Percentiles rank a stretch among this genome's conserved stretches.
Evolutionary conservation across 2,113 vertebrate species (phyloP).

Genomic region (Orthonyx spaldingii): DNA sequence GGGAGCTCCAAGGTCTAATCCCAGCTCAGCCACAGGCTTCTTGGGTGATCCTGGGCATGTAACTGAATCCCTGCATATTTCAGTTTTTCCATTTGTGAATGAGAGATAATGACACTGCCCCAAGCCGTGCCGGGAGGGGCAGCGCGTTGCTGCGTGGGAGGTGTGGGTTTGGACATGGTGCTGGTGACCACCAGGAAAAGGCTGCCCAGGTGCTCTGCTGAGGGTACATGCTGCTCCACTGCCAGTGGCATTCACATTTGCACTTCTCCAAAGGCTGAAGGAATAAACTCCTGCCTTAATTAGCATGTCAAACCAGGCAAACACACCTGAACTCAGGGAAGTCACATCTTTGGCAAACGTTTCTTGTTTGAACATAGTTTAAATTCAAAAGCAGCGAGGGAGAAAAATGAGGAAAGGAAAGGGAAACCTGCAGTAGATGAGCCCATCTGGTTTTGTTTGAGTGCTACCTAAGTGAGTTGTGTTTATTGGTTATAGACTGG

Average conservation of each 20-base stretch:
- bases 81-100: slow-evolving; percentile 40
- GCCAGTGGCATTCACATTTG: not conserved
- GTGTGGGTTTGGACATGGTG: not conserved
- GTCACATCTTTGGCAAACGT: not conserved
- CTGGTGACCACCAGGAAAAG: not conserved
- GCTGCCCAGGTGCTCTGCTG: not conserved
- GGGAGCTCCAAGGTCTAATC: slow-evolving; percentile 44
- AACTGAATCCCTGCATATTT: slow-evolving; percentile 30
- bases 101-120: slow-evolving; percentile 19
- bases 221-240: not conserved
- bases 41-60: slow-evolving; percentile 62
- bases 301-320: accelerated
- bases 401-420: not conserved
- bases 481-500: slow-evolving; percentile 48
- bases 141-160: not conserved
- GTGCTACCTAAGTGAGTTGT: slow-evolving; percentile 49
- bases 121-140: not conserved
- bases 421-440: not conserved
- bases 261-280: not conserved
- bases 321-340: not conserved
- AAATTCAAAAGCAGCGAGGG: not conserved
- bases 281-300: not conserved
- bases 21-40: slow-evolving; percentile 52
- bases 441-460: slow-evolving; percentile 51
- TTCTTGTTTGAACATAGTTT: not conserved